Evolutionary conservation across 2,797 vertebrate genomes (phyloP), one percentile per base, ranked within the genome.

Genomic region (Parauchenoglanis punctatus): DNA sequence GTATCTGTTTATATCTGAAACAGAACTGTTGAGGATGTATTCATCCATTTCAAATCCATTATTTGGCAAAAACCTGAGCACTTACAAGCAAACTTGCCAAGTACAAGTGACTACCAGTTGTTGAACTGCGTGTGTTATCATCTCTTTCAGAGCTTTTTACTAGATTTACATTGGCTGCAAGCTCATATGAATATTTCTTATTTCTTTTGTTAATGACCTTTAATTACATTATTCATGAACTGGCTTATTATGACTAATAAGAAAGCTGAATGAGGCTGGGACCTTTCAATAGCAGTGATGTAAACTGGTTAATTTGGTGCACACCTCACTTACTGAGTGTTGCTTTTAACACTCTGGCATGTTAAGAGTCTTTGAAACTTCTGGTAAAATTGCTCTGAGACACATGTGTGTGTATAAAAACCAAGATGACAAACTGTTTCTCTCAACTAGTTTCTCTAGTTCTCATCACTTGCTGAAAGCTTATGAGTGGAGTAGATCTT

Each of bases 1-100:
- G 61, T 56, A 40, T 40, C 40, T 40, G 40, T 52, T 15, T 59
- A 23, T 59, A 23, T 59, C n/a, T 67, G 25, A 46, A 73, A 17
- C 12, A 15, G 12, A 28, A 17, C 28, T 76, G 25, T n/a, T 15
- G 44, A n/a, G 44, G 44, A 52, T 75, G 25, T 28, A 52, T 28
- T 54, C 25, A 54, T 46, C 1, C 20, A 46, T 46, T 73, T 73
- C 20, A 44, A 17, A 76, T n/a, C 49, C 17, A 75, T 52, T 75
- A 73, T 46, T 73, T 75, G 72, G 44, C 72, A n/a, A 49, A 75
- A 75, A 25, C 25, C 72, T 75, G 13, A n/a, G 25, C 46, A 76
- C 12, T 76, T 52, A 15, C 5, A 6, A 54, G 2, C 0, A 76
- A 28, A 52, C 28, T 20, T 78, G 52, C 49, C 4, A 10, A 18